Base-by-base conservation (phyloP, 2,888 invertebrate genomes). In the Troglohyphantes excavatus region DNA sequence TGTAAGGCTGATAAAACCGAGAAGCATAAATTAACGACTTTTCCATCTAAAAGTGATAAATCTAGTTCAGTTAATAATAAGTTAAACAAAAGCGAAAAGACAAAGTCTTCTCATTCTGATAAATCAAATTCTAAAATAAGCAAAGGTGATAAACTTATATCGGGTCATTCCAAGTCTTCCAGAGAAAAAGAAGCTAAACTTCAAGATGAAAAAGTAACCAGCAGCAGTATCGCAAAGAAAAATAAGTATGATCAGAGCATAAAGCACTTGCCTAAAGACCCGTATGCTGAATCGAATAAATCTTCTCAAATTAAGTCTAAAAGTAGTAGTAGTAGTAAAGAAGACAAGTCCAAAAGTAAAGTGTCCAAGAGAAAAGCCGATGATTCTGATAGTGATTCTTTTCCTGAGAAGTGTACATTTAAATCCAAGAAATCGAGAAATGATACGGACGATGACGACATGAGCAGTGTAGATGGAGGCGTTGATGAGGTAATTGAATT, bases 141-240 rank as follows among this genome's bases (percentile, higher is more conserved):
- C 29, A 82, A 82, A 72, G 29, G 33, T 53, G 81, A 46, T 7
- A 59, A 26, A 39, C 9, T 19, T 29, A 11, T 13, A 39, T 39
- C 39, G 39, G 9, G 13, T 13, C 13, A 53, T 13, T 46, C 61
- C 17, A 82, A 88, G 21, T 17, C 21, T 39, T 68, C 75, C n/a
- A 89, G 68, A 33, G 61, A 33, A 23, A 76, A 23, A 61, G 46
- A 79, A 26, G 67, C 17, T 17, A 75, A 89, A 46, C 61, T 68
- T 26, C 89, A 89, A 39, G 82, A 83, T 76, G 63, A 61, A 23
- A 70, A 79, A 79, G 86, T 87, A 13, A 87, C 68, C 11, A 87
- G 86, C 23, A 87, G 86, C 21, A 72, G 79, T n/a, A 70, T 78
- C 5, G 33, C 26, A n/a, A 78, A 82, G 75, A 81, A 87, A 39